Evolutionary conservation across 2,888 invertebrate species (phyloP).

Genomic region (Cryptus viduatorius): DNA sequence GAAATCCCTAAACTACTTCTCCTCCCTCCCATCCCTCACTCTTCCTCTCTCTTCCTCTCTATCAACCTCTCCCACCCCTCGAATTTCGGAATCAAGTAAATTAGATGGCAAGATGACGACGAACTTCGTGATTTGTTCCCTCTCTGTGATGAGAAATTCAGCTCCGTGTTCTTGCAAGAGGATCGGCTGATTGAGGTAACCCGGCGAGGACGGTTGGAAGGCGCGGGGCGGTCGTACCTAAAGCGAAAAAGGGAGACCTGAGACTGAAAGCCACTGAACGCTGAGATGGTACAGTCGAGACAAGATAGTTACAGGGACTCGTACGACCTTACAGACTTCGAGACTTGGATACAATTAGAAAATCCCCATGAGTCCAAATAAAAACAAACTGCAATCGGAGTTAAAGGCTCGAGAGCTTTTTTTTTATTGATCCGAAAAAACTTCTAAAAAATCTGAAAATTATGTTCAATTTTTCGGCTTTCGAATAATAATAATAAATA

Average conservation of each 20-base stretch:
- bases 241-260: neutral
- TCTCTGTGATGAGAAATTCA: conserved; percentile 46
- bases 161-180: conserved; percentile 31
- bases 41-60: conserved; percentile 1
- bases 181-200: conserved; percentile 45
- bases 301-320: neutral
- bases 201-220: neutral
- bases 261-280: neutral
- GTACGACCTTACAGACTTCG: neutral
- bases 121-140: conserved; percentile 55
- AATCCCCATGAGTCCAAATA: neutral
- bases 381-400: too few species aligned
- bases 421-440: too few species aligned
- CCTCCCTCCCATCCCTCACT: neutral
- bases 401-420: too few species aligned
- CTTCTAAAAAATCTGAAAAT: too few species aligned
- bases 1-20: conserved; percentile 42
- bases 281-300: neutral
- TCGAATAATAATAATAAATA: too few species aligned
- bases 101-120: conserved; percentile 44
- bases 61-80: conserved; percentile 10
- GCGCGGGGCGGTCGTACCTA: neutral
- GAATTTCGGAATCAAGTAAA: conserved; percentile 44
- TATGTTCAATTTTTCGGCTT: too few species aligned
- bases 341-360: neutral